These are phyloP conservation scores for Neodontobutis hainanensis DNA, from an alignment of 2,113 vertebrate genomes.

Conservation along the genomic window DNA sequence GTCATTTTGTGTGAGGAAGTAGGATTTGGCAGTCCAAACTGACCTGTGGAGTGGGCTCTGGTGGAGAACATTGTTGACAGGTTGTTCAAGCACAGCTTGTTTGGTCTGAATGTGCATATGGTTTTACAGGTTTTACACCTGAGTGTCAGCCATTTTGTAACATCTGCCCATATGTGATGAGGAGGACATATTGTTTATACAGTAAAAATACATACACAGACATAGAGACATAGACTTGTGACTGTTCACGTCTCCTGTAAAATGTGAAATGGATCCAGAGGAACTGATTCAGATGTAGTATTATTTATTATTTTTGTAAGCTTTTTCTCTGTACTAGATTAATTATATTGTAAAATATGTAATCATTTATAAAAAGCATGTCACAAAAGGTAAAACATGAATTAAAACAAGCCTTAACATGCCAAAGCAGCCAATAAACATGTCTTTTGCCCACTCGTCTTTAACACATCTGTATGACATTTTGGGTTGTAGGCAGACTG, in stretches of 20 bases:
- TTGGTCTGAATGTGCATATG: slow-evolving; percentile 36
- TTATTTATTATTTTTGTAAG: too few relatives aligned
- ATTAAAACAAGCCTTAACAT: neutral
- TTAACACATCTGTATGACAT: slow-evolving; percentile 27
- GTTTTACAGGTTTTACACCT: slow-evolving; percentile 56
- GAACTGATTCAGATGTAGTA: slow-evolving; percentile 17
- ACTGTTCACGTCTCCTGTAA: slow-evolving; percentile 26
- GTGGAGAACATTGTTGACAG: slow-evolving; percentile 5
- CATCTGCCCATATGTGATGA: slow-evolving; percentile 34
- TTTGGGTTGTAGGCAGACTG: slow-evolving; percentile 12
- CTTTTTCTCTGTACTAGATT: too few relatives aligned
- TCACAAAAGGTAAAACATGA: too few relatives aligned
- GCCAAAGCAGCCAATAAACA: neutral
- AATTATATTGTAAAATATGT: too few relatives aligned
- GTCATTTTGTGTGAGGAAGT: slow-evolving; percentile 40
- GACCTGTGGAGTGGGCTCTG: slow-evolving; percentile 4
- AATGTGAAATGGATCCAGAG: slow-evolving; percentile 19
- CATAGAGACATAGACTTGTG: slow-evolving; percentile 17
- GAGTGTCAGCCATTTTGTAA: slow-evolving; percentile 45
- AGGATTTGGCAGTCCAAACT: slow-evolving; percentile 4
- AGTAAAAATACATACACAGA: slow-evolving; percentile 7
- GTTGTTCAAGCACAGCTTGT: neutral
- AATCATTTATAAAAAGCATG: too few relatives aligned
- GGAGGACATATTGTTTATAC: slow-evolving; percentile 5
- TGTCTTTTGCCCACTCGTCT: slow-evolving; percentile 8